A percentile compares a stretch with the other conserved stretches of the same genome.
Conservation (phyloP, 2,888 invertebrate species). For the Aleiodes leptofemur region DNA sequence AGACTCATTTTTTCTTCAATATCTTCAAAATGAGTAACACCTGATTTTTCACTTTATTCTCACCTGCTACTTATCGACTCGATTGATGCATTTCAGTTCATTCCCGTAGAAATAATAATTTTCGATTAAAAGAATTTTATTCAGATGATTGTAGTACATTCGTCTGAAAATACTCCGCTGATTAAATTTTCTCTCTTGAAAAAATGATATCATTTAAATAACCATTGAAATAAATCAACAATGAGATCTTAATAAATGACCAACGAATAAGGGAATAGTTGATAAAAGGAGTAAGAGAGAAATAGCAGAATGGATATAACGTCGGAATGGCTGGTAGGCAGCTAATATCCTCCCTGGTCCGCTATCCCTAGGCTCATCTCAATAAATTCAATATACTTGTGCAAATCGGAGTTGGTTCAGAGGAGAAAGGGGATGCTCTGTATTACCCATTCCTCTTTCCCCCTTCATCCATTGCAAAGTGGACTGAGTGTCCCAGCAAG, state of each 20-base stretch:
- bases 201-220: conserved; percentile 13
- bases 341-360: conserved; percentile 75
- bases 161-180: not conserved
- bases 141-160: not conserved
- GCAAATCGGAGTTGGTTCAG: conserved; percentile 67
- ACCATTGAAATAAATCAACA: conserved; percentile 69
- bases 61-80: too few relatives aligned
- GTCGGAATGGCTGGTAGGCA: conserved; percentile 72
- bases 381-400: conserved; percentile 76
- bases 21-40: too few relatives aligned
- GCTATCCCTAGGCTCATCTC: conserved; percentile 75
- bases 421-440: conserved; percentile 25
- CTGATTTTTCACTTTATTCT: too few relatives aligned
- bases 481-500: conserved; percentile 28
- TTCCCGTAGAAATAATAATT: too few relatives aligned
- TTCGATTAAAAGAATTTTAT: not conserved
- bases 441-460: conserved; percentile 35
- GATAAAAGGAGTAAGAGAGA: conserved; percentile 26
- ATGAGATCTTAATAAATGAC: conserved; percentile 73
- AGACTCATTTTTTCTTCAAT: too few relatives aligned
- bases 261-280: conserved; percentile 30
- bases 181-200: not conserved
- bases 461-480: conserved; percentile 13
- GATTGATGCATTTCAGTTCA: too few relatives aligned
- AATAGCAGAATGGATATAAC: conserved; percentile 58